Evolutionary conservation across 2,113 vertebrate species (phyloP), one percentile per base, ranked within the genome.

Genomic region (Calypte anna): DNA sequence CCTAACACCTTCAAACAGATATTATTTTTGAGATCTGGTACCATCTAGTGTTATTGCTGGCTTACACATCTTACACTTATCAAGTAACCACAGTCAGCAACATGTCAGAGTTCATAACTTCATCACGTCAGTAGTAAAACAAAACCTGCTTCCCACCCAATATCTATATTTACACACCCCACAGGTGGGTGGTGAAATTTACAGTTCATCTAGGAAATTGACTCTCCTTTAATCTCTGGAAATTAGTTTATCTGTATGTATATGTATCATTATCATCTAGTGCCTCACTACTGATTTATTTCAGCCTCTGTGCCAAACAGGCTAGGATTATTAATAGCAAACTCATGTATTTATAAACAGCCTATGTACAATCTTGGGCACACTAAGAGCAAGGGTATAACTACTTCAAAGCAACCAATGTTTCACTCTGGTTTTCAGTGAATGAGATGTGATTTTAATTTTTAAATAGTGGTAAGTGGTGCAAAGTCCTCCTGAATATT

Each of bases 21-120:
- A 95, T 90, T 93, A 80, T 95, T 95, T 96, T 76, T 80, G 86
- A 96, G 53, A 94, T 88, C 83, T 95, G 93, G 95, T 86, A 86
- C 63, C 95, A 81, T 87, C 77, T 94, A 88, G 74, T 96, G 90
- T 95, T 94, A 69, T 93, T 96, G 84, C 94, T 92, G 12, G 94
- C 85, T 94, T 90, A 96, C 89, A 91, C 79, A 93, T 93, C 79
- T 97, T 94, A 90, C 58, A 91, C 94, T 96, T 97, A 97, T 97
- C 97, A 96, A 96, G 92, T 82, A 94, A 97, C 94, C 70, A 93
- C 96, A 97, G 92, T 95, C 62, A 94, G 95, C 83, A 95, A 70
- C 82, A 55, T 96, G 96, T 94, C 96, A 94, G 94, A 93, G 91
- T 97, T 97, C 96, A 96, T 87, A 80, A 38, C 84, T 86, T 88